phyloP scores from a whole-genome alignment of 2,888 invertebrate genomes.

The Micoletzkya japonica region DNA sequence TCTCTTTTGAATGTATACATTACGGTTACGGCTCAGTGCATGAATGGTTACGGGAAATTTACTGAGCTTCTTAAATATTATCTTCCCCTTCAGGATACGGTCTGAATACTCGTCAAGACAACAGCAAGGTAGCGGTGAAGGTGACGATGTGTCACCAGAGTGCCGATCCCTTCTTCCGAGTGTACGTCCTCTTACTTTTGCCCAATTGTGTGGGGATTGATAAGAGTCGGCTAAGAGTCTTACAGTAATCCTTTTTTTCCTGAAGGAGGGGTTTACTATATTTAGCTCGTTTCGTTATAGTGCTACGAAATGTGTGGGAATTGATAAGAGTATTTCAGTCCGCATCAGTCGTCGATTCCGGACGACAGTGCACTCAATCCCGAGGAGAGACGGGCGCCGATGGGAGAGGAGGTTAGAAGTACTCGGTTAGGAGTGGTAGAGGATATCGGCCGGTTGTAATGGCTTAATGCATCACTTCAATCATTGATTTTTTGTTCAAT shows the following conservation, averaged over 20 bases:
- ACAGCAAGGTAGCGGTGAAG: constrained; percentile 87
- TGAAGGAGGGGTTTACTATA: not conserved
- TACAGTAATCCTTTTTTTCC: not conserved
- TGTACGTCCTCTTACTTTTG: constrained; percentile 74
- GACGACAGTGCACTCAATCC: constrained; percentile 24
- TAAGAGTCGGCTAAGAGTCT: not conserved
- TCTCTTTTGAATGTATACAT: not conserved
- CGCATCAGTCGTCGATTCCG: not conserved
- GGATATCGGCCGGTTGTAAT: no score
- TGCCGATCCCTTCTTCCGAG: constrained; percentile 95
- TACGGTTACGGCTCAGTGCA: not conserved
- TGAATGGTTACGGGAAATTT: not conserved
- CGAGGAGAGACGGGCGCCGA: constrained; percentile 23
- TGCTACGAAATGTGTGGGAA: not conserved
- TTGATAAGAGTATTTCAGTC: constrained; percentile 7
- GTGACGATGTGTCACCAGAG: constrained; percentile 91
- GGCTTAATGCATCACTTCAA: no score
- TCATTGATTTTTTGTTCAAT: no score
- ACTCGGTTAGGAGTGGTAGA: not conserved
- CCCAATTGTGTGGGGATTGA: not conserved
- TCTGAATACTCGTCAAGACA: constrained; percentile 84
- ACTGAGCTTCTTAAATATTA: not conserved
- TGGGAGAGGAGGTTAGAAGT: constrained; percentile 24
- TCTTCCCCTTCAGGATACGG: constrained; percentile 73
- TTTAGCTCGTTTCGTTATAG: not conserved